These are phyloP conservation scores for Drosophila mayri DNA, from an alignment of 1,140 invertebrate genomes.

Conservation along the genomic window DNA sequence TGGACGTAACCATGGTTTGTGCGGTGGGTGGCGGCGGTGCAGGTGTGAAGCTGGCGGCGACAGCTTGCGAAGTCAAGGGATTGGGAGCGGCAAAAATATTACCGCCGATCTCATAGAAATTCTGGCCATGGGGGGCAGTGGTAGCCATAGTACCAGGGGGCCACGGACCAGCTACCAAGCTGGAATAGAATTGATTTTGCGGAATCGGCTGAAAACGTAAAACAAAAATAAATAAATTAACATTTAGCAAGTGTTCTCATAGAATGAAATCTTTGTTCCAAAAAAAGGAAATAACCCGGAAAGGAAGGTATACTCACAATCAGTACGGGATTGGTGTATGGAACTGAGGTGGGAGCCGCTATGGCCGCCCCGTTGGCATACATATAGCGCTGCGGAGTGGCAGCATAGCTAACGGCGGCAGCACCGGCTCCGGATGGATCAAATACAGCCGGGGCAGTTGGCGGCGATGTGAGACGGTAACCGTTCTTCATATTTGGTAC, in stretches of 20 bases:
- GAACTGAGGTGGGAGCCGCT: constrained; percentile 85
- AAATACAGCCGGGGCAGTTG: constrained; percentile 86
- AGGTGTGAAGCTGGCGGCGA: constrained; percentile 86
- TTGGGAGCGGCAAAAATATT: constrained; percentile 90
- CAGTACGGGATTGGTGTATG: constrained; percentile 88
- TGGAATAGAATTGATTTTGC: constrained; percentile 83
- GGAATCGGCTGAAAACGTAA: constrained; percentile 76
- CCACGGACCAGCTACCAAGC: constrained; percentile 72
- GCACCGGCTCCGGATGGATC: constrained; percentile 86
- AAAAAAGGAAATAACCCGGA: background rate
- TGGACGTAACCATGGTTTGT: constrained; percentile 69
- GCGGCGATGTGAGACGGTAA: constrained; percentile 87
- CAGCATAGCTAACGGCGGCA: constrained; percentile 84
- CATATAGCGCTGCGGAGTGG: constrained; percentile 87
- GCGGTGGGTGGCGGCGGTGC: constrained; percentile 72
- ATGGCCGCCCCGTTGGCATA: constrained; percentile 88
- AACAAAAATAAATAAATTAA: background rate
- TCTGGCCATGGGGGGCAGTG: constrained; percentile 86
- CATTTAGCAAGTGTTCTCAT: background rate
- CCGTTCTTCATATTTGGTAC: constrained; percentile 89
- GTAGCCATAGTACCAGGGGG: constrained; percentile 84
- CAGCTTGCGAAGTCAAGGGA: constrained; percentile 89
- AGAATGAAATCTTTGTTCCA: background rate
- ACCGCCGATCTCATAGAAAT: constrained; percentile 90
- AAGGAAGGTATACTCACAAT: constrained; percentile 87